Conservation (phyloP, 53 echinoderm and acorn worm genomes). For the Paracentrotus lividus region DNA sequence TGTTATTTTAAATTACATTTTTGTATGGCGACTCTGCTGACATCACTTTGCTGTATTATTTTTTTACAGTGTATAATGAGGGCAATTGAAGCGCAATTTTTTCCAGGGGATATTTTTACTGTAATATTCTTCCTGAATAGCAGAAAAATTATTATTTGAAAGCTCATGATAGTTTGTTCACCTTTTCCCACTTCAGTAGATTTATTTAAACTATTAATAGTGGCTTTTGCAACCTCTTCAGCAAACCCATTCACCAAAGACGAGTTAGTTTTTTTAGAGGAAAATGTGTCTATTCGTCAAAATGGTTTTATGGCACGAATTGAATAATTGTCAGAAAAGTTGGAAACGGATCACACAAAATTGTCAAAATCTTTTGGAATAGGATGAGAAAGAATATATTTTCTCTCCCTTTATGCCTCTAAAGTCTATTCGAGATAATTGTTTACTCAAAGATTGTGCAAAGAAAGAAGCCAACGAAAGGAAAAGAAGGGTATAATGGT, state of each 20-base stretch:
- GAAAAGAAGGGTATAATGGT: neutral
- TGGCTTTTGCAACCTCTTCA: neutral
- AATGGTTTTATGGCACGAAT: constrained; percentile 18
- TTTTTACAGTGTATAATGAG: no score
- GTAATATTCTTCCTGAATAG: no score
- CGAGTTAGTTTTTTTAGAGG: neutral
- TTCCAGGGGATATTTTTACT: no score
- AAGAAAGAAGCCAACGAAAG: no score
- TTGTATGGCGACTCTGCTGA: no score
- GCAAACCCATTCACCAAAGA: neutral
- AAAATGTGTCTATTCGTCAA: neutral
- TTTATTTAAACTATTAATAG: no score
- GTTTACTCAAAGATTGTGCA: neutral
- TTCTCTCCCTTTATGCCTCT: neutral
- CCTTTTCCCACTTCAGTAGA: no score
- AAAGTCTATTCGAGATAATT: neutral
- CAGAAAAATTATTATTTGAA: no score
- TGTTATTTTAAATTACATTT: no score
- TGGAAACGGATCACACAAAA: constrained; percentile 4
- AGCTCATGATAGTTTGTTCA: no score
- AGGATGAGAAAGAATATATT: neutral
- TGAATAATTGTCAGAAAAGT: neutral
- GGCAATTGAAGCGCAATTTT: no score
- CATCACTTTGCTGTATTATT: no score
- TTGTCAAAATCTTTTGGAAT: neutral